Base-by-base conservation (phyloP, 2,113 vertebrate genomes). In the Garra rufa region DNA sequence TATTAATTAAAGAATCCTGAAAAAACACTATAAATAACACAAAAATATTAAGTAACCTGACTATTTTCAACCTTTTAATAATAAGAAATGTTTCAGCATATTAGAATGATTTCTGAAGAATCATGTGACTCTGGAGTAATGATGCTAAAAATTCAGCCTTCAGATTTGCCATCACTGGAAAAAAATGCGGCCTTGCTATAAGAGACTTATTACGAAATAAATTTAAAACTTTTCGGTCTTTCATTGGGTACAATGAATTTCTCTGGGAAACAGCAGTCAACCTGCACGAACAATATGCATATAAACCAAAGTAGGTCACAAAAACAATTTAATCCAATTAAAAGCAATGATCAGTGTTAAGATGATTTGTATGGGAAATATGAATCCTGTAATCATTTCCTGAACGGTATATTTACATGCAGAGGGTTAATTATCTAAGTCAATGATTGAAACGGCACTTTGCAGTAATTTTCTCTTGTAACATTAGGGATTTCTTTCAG, bases 371-470 rank as follows among this genome's bases (percentile, higher is more conserved):
- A 24, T 19, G 76, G 43, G 1, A 65, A 65, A 80, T 17, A 80
- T 80, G 38, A 79, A 63, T 17, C 55, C 13, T 17, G 59, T 65
- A 65, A 48, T 80, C 43, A 83, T 73, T 30, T 48, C 46, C 71
- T 63, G 17, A 83, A 48, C 26, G 34, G 57, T 43, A 34, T 48
- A 81, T 81, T 81, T 65, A 81, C 59, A 81, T 30, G 43, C 61
- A 5, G 6, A 81, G 78, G 61, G 43, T 81, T 81, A 81, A 81
- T 81, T 50, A 81, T 81, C 78, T n/a, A 34, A 48, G 59, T 67
- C 77, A 67, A 34, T 80, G 59, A 80, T 43, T 80, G 59, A 80
- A 80, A 80, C n/a, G 5, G 9, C 61, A 34, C 43, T 48, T 81
- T 81, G 44, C 41, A 30, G 61, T 81, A 14, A 67, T 81, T 67